Conservation (phyloP, 2,113 vertebrate species). For the Trinectes maculatus region DNA sequence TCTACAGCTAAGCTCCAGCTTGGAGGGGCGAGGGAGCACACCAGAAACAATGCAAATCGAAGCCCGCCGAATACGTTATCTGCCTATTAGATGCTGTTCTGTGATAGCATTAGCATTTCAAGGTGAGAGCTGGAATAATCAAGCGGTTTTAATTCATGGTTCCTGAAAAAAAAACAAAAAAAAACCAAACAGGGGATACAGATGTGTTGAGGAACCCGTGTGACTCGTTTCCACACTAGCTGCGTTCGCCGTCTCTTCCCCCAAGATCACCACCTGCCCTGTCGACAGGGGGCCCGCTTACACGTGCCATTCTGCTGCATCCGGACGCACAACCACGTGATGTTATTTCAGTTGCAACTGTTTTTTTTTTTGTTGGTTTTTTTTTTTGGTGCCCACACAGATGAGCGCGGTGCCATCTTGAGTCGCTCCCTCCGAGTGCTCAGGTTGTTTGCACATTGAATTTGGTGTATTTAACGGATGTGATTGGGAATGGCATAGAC, state of each 20-base stretch:
- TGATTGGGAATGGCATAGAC: slow-evolving; percentile 28
- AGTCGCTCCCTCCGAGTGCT: slow-evolving; percentile 46
- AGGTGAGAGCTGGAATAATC: slow-evolving; percentile 69
- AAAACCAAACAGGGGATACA: slow-evolving; percentile 32
- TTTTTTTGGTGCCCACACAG: slow-evolving; percentile 16
- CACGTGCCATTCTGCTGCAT: slow-evolving; percentile 60
- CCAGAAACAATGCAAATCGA: slow-evolving; percentile 63
- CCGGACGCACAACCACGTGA: slow-evolving; percentile 9
- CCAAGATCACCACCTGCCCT: slow-evolving; percentile 66
- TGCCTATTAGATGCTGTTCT: slow-evolving; percentile 56
- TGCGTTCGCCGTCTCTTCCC: slow-evolving; percentile 1
- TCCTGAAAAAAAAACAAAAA: neutral
- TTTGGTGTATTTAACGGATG: slow-evolving; percentile 33
- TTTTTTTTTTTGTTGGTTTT: too few relatives aligned
- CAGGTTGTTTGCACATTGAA: slow-evolving; percentile 38
- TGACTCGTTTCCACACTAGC: slow-evolving; percentile 38
- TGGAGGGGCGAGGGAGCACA: slow-evolving; percentile 46
- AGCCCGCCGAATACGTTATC: slow-evolving; percentile 66
- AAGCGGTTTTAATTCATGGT: slow-evolving; percentile 23
- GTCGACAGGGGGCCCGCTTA: slow-evolving; percentile 50
- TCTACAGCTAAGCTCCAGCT: slow-evolving; percentile 65
- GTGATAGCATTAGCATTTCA: slow-evolving; percentile 71
- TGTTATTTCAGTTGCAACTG: slow-evolving; percentile 33
- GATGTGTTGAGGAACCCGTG: slow-evolving; percentile 34
- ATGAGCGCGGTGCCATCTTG: slow-evolving; percentile 62